Evolutionary conservation across 2,113 vertebrate genomes (phyloP).

Genomic region (Taxidea taxus): DNA sequence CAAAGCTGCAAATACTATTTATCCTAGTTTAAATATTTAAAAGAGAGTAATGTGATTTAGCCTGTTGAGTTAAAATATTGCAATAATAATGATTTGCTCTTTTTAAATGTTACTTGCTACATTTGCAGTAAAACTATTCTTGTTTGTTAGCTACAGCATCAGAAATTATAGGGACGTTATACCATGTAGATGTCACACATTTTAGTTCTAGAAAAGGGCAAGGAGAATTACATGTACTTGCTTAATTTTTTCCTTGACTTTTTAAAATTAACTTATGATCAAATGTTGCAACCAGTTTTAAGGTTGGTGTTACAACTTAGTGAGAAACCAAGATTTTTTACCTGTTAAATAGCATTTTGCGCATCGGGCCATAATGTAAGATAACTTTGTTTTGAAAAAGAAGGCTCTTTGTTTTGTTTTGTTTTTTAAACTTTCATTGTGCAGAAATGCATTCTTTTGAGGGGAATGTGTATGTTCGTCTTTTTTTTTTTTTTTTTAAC

Average conservation of each 20-base stretch:
- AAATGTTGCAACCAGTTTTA: not conserved
- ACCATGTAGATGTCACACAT: not conserved
- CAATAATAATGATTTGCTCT: not conserved
- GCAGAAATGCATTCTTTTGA: not conserved
- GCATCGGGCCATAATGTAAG: not conserved
- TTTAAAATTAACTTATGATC: not conserved
- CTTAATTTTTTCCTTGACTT: not conserved
- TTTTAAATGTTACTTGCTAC: not conserved
- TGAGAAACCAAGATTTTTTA: not conserved
- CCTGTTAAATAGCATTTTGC: not conserved
- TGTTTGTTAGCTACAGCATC: not conserved
- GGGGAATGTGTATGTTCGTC: not conserved
- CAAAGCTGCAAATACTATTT: not conserved
- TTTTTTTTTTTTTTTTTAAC: not conserved
- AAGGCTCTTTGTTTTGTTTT: not conserved
- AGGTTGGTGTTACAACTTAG: not conserved
- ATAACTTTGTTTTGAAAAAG: constrained; percentile 6
- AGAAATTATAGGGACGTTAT: not conserved
- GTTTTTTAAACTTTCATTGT: not conserved
- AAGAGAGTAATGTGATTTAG: not conserved
- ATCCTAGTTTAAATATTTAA: not conserved
- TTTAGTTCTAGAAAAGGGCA: not conserved
- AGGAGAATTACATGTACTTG: not conserved
- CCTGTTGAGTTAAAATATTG: not conserved
- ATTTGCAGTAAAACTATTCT: not conserved